Percentiles rank a stretch among this genome's conserved stretches.
Evolutionary conservation across 2,113 vertebrate species (phyloP).

Genomic region (Myotis lucifugus): DNA sequence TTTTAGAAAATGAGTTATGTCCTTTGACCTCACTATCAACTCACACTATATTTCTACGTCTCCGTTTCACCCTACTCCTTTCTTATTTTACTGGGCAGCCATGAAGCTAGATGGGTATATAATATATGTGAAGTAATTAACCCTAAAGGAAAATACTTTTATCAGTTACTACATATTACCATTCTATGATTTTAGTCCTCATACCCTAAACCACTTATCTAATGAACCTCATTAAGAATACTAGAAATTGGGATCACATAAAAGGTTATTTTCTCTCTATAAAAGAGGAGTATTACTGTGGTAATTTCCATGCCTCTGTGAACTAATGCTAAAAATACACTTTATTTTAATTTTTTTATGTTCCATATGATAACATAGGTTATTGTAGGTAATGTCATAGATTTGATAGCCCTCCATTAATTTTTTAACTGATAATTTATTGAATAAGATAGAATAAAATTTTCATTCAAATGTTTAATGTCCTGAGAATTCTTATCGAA

Average conservation of each 20-base stretch:
- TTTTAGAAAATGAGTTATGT: background rate
- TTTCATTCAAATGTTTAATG: background rate
- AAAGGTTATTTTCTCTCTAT: background rate
- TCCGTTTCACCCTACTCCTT: background rate
- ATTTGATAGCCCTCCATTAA: background rate
- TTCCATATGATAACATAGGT: background rate
- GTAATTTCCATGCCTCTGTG: conserved; percentile 8
- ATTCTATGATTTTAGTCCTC: background rate
- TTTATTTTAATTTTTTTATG: conserved; percentile 8
- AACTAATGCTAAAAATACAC: background rate
- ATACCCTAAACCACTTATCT: background rate
- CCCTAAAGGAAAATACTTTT: background rate
- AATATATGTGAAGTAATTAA: background rate
- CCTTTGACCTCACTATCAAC: background rate
- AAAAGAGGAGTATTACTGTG: background rate
- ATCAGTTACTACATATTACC: background rate
- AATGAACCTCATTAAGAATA: background rate
- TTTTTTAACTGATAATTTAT: conserved; percentile 14
- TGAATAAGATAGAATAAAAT: background rate
- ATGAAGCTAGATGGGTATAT: background rate
- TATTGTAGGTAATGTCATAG: conserved; percentile 2
- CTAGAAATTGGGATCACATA: background rate
- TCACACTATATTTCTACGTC: background rate
- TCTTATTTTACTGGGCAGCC: background rate
- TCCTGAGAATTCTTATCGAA: background rate